These are phyloP conservation scores for Morbakka virulenta DNA, from an alignment of 30 jellyfish, hydroid and myxozoan genomes.

Conservation along the genomic window DNA sequence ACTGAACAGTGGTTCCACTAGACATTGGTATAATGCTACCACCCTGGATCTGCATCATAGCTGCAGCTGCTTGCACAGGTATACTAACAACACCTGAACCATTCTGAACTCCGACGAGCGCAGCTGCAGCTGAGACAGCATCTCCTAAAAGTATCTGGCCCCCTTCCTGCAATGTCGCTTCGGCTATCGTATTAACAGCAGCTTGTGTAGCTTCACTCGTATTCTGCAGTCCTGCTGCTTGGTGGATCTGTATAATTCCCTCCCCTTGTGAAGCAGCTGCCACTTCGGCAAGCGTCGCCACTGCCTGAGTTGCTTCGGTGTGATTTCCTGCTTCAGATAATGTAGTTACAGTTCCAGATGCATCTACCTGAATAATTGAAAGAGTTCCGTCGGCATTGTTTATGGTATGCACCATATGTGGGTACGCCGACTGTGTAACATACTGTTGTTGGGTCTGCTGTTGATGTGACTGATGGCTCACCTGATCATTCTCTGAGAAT, in stretches of 20 bases:
- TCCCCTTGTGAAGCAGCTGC: constrained; percentile 98
- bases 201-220: constrained; percentile 52
- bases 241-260: constrained; percentile 61
- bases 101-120: constrained; percentile 84
- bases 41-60: constrained; percentile 98
- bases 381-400: constrained; percentile 97
- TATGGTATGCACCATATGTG: constrained; percentile 95
- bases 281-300: constrained; percentile 96
- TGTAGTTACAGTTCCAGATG: constrained; percentile 94
- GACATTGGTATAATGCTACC: constrained; percentile 75
- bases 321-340: constrained; percentile 87
- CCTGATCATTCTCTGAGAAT: constrained; percentile 68
- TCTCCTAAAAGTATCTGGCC: constrained; percentile 84
- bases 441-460: constrained; percentile 52
- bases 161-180: constrained; percentile 90
- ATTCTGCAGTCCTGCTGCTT: constrained; percentile 55
- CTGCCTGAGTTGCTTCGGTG: constrained; percentile 98
- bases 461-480: no score
- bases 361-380: constrained; percentile 95
- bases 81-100: constrained; percentile 88
- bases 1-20: constrained; percentile 69
- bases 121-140: constrained; percentile 91
- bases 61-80: constrained; percentile 97
- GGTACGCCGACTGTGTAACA: constrained; percentile 80
- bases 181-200: constrained; percentile 69